Base-by-base conservation (phyloP, 2,888 invertebrate species). In the Leptogaster cylindrica region DNA sequence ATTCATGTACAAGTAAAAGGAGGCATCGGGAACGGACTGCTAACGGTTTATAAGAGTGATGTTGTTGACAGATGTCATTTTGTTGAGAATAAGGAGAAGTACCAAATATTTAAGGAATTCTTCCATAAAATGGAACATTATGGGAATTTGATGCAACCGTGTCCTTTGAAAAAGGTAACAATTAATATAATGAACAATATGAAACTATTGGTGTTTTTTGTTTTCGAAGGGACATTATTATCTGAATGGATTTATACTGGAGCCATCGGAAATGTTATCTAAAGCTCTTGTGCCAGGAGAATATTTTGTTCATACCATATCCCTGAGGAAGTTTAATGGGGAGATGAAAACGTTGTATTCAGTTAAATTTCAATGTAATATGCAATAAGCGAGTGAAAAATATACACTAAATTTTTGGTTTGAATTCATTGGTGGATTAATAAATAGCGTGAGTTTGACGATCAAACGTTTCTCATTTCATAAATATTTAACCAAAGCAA, bases 111-210 rank as follows among this genome's bases (percentile, higher is more conserved):
- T 1, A 68, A 68, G 8, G 44, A 58, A 14, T 16, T 70, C 18
- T 50, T 61, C 3, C 50, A 66, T 2, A 67, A 70, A 28, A 46
- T 70, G 16, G 16, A 39, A 4, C 66, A 70, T 27, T 58, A 67
- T 48, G 70, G 70, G n/a, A 70, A 70, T 39, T 16, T 70, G 3
- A 23, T 70, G n/a, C 48, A 61, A 18, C 46, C 41, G 7, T 70
- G 70, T 46, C 70, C 70, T 2, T n/a, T 68, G 1, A 64, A 36
- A 4, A 67, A 67, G 52, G 74, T 72, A 39, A 3, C 10, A 39
- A n/a, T 7, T 39, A 3, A 7, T 31, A 5, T 31, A 7, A 31
- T 31, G 31, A 31, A 8, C n/a, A n/a, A n/a, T n/a, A n/a, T n/a
- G n/a, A 8, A 7, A 31, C 14, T 10, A 10, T 6, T 48, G 12